Evolutionary conservation across 1,140 invertebrate genomes (phyloP), one percentile per base, ranked within the genome.

Genomic region (Procambarus virginalis): DNA sequence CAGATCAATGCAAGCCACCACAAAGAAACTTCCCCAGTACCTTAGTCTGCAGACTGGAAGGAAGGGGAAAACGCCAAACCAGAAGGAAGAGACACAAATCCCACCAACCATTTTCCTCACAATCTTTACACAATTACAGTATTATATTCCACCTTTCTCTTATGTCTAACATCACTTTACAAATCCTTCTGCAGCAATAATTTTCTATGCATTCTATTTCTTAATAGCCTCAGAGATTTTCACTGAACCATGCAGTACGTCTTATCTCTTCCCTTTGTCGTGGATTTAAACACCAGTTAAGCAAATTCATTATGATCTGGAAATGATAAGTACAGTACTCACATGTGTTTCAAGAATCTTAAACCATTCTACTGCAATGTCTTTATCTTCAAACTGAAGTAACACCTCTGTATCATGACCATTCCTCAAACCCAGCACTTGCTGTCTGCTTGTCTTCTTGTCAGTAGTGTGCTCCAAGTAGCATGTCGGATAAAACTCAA

Each of bases 371-470:
- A 84, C 5, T 5, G 51, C 82, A 78, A 89, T 89, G 9, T 84
- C 81, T 60, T 64, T 64, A 49, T 89, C 88, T 22, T 89, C 88
- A 89, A 89, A 89, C 81, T 89, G 88, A 9, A 89, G 82, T 2
- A 89, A 55, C 22, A 89, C 75, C 55, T 89, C 88, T 8, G 88
- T 89, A 10, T 89, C 88, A 17, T 68, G 81, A 20, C 70, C 70
- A 79, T 89, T 89, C 45, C 88, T 73, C 9, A 89, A n/a, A 48
- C 81, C 88, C 0, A 89, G n/a, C 45, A 89, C 88, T 22, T 78
- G 81, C 48, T 89, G 88, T 64, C 81, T 76, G 73, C 81, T 84
- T 17, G 88, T 89, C 82, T 89, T 89, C 76, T 89, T 89, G 82
- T 89, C 88, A 6, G 80, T 64, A 12, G 81, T 49, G 20, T 68